Evolutionary conservation across 2,888 invertebrate genomes (phyloP).

Genomic region (Ctena decussata): DNA sequence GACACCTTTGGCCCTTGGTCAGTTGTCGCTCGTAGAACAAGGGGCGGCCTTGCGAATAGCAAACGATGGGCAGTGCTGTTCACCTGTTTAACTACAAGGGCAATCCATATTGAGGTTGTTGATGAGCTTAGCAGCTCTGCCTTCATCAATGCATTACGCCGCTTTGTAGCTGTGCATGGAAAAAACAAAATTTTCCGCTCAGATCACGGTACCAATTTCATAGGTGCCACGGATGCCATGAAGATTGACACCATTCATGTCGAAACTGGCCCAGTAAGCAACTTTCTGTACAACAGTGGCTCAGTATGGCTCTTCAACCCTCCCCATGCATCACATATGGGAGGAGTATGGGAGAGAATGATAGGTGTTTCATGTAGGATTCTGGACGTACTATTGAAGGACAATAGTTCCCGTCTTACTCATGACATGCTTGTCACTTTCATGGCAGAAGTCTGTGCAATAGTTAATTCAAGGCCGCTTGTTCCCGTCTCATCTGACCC

Average conservation of each 20-base stretch:
- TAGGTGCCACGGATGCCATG: constrained; percentile 32
- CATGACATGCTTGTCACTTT: constrained; percentile 31
- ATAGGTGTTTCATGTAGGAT: constrained; percentile 47
- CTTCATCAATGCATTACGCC: too few relatives aligned
- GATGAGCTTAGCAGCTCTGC: too few relatives aligned
- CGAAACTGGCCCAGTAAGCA: constrained; percentile 19
- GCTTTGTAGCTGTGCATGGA: constrained; percentile 3
- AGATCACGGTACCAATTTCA: constrained; percentile 45
- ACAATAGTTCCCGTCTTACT: neutral
- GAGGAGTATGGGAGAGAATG: constrained; percentile 44
- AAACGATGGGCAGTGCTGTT: too few relatives aligned
- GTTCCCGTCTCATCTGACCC: constrained; percentile 30
- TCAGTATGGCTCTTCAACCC: constrained; percentile 43
- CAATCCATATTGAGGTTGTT: too few relatives aligned
- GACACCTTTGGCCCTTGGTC: too few relatives aligned
- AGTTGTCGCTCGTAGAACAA: too few relatives aligned
- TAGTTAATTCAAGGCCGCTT: neutral
- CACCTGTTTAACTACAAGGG: too few relatives aligned
- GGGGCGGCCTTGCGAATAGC: too few relatives aligned
- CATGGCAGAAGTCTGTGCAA: constrained; percentile 10
- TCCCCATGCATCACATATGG: constrained; percentile 57
- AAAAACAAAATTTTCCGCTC: constrained; percentile 31
- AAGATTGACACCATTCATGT: constrained; percentile 10
- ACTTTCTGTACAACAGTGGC: constrained; percentile 13
- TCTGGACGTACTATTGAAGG: constrained; percentile 39